Percentiles rank a stretch among this genome's conserved stretches.
Conservation (phyloP, 2,797 vertebrate species). For the Acomys russatus region DNA sequence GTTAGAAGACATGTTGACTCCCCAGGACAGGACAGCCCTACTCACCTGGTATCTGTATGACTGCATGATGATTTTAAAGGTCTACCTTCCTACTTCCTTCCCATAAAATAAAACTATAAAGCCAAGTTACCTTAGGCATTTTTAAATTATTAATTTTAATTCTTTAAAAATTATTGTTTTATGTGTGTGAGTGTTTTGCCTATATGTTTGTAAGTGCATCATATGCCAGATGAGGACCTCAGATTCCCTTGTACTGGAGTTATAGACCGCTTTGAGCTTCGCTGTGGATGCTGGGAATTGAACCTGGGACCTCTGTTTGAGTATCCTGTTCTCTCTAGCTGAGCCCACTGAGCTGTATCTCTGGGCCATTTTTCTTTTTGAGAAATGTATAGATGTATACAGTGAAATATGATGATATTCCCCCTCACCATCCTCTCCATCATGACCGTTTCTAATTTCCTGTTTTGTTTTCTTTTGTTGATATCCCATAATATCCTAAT, state of each 20-base stretch:
- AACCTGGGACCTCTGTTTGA: not conserved
- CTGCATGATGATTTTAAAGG: slow-evolving; percentile 9
- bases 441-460: not conserved
- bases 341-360: not conserved
- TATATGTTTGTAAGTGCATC: not conserved
- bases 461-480: not conserved
- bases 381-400: not conserved
- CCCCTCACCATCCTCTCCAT: not conserved
- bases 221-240: not conserved
- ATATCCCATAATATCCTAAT: not conserved
- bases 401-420: not conserved
- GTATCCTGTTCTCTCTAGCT: not conserved
- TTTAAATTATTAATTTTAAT: not conserved
- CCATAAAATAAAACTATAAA: not conserved
- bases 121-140: not conserved
- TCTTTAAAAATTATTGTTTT: not conserved
- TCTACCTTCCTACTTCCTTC: not conserved
- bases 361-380: not conserved
- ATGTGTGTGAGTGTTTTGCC: not conserved
- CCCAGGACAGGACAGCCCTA: not conserved
- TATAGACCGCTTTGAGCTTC: not conserved
- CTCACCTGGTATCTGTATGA: not conserved
- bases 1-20: not conserved
- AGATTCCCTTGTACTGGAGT: not conserved
- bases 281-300: not conserved